Conservation (phyloP, 2,888 invertebrate genomes). For the Lacanobia wlatinum region DNA sequence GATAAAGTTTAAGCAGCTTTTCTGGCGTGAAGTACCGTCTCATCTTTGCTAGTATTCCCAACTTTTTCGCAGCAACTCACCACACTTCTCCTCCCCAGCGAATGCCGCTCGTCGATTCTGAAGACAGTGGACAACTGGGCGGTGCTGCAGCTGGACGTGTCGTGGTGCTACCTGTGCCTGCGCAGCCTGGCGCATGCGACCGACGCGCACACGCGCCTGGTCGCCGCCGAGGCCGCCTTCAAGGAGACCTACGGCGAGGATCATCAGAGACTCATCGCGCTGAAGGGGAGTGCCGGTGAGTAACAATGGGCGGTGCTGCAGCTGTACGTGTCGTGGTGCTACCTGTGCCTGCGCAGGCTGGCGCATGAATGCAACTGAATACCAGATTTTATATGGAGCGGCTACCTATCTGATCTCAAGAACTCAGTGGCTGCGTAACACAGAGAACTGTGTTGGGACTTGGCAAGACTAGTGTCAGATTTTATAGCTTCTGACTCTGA, state of each 20-base stretch:
- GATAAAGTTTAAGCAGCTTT: no score
- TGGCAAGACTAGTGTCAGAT: no score
- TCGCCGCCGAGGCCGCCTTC: slow-evolving; percentile 92
- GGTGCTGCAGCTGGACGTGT: slow-evolving; percentile 95
- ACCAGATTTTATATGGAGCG: no score
- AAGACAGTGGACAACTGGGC: slow-evolving; percentile 95
- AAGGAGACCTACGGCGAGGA: slow-evolving; percentile 90
- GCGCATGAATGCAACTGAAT: no score
- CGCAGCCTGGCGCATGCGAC: slow-evolving; percentile 91
- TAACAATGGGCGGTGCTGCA: no score
- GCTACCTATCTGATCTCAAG: no score
- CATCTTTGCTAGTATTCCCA: no score
- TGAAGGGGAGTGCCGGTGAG: slow-evolving; percentile 83
- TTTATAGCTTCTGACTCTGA: no score
- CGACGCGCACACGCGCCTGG: slow-evolving; percentile 93
- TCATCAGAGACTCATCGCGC: slow-evolving; percentile 77
- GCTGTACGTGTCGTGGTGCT: slow-evolving; percentile 92
- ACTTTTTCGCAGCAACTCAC: no score
- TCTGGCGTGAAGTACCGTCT: no score
- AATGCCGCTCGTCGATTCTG: slow-evolving; percentile 92
- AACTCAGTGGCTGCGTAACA: no score
- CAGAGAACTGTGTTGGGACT: no score
- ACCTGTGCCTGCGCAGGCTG: slow-evolving; percentile 94
- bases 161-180: slow-evolving; percentile 97
- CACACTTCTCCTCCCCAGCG: slow-evolving; percentile 80